A percentile compares a stretch with the other conserved stretches of the same genome.
These are phyloP conservation scores for Cosmopolites sordidus DNA, from an alignment of 2,888 invertebrate genomes.

Conservation along the genomic window DNA sequence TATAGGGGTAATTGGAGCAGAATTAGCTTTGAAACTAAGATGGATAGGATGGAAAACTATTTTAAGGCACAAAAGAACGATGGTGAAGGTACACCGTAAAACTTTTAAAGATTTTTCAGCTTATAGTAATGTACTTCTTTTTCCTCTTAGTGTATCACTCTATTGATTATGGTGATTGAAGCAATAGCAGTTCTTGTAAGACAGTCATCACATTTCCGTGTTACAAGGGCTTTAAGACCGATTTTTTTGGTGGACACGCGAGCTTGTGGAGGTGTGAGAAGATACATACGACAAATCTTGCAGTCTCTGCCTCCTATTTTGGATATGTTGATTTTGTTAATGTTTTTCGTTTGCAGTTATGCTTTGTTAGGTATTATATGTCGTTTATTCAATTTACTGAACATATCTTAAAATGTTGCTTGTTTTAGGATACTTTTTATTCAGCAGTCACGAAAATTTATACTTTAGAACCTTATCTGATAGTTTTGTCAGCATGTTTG, in stretches of 20 bases:
- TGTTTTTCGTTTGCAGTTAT: conserved; percentile 82
- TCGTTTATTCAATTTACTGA: conserved; percentile 2
- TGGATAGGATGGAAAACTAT: conserved; percentile 86
- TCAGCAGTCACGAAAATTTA: conserved; percentile 69
- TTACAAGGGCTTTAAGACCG: conserved; percentile 82
- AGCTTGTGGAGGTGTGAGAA: conserved; percentile 73
- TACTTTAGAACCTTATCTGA: conserved; percentile 76
- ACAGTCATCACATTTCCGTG: conserved; percentile 80
- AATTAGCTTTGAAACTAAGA: conserved; percentile 72
- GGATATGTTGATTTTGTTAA: conserved; percentile 78
- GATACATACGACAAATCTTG: conserved; percentile 74
- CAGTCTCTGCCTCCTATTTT: conserved; percentile 83
- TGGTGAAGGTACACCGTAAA: conserved; percentile 64
- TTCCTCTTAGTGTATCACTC: conserved; percentile 61
- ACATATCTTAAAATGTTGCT: not conserved
- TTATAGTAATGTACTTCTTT: not conserved
- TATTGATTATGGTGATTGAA: conserved; percentile 78
- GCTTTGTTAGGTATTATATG: conserved; percentile 55
- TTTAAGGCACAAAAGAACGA: conserved; percentile 76
- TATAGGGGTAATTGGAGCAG: conserved; percentile 66
- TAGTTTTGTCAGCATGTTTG: conserved; percentile 84
- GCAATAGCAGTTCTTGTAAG: conserved; percentile 74
- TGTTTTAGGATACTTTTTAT: conserved; percentile 67
- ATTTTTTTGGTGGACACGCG: conserved; percentile 84
- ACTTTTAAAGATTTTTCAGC: not conserved